These are phyloP conservation scores for Uria aalge DNA, from an alignment of 2,113 vertebrate genomes.

Conservation along the genomic window DNA sequence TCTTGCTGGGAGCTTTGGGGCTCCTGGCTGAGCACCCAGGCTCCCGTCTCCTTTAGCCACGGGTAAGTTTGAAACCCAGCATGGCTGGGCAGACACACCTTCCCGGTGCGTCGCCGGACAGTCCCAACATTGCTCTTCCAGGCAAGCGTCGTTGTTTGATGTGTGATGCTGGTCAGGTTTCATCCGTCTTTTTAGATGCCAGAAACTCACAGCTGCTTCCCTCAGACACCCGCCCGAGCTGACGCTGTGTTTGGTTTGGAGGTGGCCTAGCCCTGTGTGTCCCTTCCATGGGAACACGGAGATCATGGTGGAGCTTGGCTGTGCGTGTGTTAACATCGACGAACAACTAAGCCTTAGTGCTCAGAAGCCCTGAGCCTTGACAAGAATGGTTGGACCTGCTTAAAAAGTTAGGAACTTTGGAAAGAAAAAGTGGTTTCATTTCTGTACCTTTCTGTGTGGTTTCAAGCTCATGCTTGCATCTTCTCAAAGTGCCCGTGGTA, in stretches of 20 bases:
- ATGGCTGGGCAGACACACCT: not conserved
- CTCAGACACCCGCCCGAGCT: not conserved
- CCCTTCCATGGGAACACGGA: not conserved
- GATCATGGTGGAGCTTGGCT: not conserved
- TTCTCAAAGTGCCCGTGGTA: not conserved
- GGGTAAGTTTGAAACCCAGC: not conserved
- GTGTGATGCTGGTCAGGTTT: not conserved
- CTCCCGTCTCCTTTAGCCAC: not conserved
- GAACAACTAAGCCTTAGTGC: not conserved
- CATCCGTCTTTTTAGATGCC: not conserved
- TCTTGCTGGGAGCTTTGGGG: not conserved
- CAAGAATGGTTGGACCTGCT: not conserved
- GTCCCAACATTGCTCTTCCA: not conserved
- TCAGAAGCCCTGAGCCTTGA: not conserved
- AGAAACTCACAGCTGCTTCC: not conserved
- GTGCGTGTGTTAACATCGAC: not conserved
- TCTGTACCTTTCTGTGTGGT: not conserved
- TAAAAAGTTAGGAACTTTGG: not conserved
- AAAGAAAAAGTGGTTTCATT: not conserved
- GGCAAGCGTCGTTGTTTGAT: rapidly evolving
- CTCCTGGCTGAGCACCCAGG: not conserved
- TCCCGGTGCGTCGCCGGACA: not conserved
- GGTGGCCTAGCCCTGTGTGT: not conserved
- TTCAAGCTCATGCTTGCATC: not conserved
- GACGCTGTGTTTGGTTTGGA: not conserved